These are phyloP conservation scores for Apaloderma vittatum DNA, from an alignment of 2,113 vertebrate species.

Conservation along the genomic window DNA sequence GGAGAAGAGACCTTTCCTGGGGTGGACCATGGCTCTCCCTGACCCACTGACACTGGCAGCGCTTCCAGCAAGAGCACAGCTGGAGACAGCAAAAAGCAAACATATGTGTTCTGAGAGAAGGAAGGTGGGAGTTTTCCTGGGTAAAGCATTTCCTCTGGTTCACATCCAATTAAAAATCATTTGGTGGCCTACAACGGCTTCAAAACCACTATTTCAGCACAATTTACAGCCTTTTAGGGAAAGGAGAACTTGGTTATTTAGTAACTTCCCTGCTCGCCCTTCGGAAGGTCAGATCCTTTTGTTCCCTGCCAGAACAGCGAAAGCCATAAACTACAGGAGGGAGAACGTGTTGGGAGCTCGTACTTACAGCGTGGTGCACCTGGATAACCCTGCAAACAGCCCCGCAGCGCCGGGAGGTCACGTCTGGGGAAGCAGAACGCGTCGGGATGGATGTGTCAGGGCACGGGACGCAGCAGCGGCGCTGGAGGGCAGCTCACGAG, in stretches of 20 bases:
- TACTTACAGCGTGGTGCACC: background rate
- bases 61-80: rapidly evolving
- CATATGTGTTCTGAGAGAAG: rapidly evolving
- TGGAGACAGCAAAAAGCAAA: background rate
- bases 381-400: conserved; percentile 1
- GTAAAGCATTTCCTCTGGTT: conserved; percentile 37
- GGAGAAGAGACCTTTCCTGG: background rate
- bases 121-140: background rate
- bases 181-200: conserved; percentile 49
- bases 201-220: conserved; percentile 71
- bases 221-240: conserved; percentile 78
- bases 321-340: conserved; percentile 31
- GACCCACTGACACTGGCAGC: rapidly evolving
- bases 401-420: background rate
- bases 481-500: background rate
- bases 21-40: no score
- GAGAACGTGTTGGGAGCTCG: background rate
- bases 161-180: conserved; percentile 61
- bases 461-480: background rate
- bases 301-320: conserved; percentile 65
- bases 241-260: conserved; percentile 66
- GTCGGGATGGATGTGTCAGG: background rate
- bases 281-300: conserved; percentile 70
- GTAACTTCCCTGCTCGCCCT: conserved; percentile 68
- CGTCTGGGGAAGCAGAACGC: background rate